Conservation (phyloP, 2,113 vertebrate species). For the Toxotes chatareus region DNA sequence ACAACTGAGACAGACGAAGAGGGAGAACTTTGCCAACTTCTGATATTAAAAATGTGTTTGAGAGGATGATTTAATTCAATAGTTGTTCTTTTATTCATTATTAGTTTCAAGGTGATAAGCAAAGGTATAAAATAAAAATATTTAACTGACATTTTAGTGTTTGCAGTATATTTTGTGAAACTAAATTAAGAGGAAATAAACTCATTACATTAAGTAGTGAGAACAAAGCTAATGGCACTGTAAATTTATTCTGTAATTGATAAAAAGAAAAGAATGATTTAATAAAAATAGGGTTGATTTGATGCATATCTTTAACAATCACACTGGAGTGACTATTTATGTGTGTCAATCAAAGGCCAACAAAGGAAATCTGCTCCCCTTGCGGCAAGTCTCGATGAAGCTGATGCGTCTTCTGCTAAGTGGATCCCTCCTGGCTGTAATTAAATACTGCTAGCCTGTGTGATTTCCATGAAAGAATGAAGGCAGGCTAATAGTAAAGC, state of each 20-base stretch:
- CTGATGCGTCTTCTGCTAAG: conserved; percentile 9
- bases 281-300: neutral
- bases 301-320: neutral
- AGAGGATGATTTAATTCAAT: conserved; percentile 4
- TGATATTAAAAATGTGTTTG: conserved; percentile 6
- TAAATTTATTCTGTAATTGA: neutral
- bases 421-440: conserved; percentile 5
- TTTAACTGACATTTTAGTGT: neutral
- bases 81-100: neutral
- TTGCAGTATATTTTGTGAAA: neutral
- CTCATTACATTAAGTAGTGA: neutral
- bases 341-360: conserved; percentile 5
- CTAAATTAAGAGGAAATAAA: neutral
- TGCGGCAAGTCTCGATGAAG: neutral
- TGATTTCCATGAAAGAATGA: conserved; percentile 11
- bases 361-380: neutral
- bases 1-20: conserved; percentile 29
- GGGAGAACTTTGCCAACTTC: conserved; percentile 8
- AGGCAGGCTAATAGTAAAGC: conserved; percentile 8
- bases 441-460: conserved; percentile 7
- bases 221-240: neutral
- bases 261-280: neutral
- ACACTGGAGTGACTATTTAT: neutral
- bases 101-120: conserved; percentile 4
- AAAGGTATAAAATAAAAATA: neutral